Percentiles rank a stretch among this genome's conserved stretches.
phyloP scores from a whole-genome alignment of 2,113 vertebrate species.

The Eublepharis macularius region DNA sequence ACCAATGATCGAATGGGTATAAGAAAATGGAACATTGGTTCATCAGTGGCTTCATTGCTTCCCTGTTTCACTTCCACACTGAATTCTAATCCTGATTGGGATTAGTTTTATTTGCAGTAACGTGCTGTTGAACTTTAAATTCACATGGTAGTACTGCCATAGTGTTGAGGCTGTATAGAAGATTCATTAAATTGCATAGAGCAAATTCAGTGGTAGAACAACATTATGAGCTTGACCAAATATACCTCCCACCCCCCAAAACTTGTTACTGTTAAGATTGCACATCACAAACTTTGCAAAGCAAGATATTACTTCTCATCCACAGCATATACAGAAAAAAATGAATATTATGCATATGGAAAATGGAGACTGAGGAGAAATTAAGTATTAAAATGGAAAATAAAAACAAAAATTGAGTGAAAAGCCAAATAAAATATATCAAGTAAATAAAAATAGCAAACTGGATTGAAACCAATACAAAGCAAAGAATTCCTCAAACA shows the following conservation, averaged over 20 bases:
- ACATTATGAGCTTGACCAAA: not conserved
- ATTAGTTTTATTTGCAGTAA: not conserved
- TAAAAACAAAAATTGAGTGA: too few relatives aligned
- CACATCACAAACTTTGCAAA: not conserved
- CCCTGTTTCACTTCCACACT: not conserved
- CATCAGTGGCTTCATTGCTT: not conserved
- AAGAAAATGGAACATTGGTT: not conserved
- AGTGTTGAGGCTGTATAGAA: not conserved
- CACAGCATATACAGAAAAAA: not conserved
- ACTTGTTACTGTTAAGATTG: too few relatives aligned
- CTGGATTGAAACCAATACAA: too few relatives aligned
- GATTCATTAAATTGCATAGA: not conserved
- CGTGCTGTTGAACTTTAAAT: not conserved
- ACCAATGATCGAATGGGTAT: too few relatives aligned
- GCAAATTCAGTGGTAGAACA: not conserved
- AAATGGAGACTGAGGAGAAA: not conserved
- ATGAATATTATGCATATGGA: not conserved
- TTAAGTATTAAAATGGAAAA: too few relatives aligned
- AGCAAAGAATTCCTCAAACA: too few relatives aligned
- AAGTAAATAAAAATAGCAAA: too few relatives aligned
- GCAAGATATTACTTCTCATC: not conserved
- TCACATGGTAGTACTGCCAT: not conserved
- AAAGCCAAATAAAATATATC: too few relatives aligned
- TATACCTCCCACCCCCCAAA: too few relatives aligned
- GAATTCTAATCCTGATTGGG: not conserved